Evolutionary conservation across 1,140 invertebrate species (phyloP).

Genomic region (Eulimnadia texana): DNA sequence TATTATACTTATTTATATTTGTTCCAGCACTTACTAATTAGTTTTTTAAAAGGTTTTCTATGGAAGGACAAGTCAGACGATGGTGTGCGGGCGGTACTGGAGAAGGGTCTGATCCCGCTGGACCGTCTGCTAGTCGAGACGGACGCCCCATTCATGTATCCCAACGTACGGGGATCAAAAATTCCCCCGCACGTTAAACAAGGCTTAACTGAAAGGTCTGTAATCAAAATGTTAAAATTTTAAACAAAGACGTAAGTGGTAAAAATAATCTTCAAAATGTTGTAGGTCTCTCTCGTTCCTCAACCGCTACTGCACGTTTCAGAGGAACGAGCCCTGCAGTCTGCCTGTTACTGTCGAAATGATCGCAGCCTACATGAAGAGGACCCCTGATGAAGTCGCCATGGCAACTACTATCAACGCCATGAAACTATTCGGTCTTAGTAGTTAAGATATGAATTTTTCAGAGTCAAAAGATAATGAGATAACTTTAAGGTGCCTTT

Average conservation of each 20-base stretch:
- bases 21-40: too few species aligned
- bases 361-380: conserved; percentile 76
- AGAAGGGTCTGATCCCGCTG: conserved; percentile 61
- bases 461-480: conserved; percentile 4
- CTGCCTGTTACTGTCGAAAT: conserved; percentile 84
- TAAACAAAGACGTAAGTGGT: too few species aligned
- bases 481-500: background rate
- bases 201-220: conserved; percentile 62
- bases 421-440: conserved; percentile 77
- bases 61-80: conserved; percentile 87
- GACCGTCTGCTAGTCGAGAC: conserved; percentile 77
- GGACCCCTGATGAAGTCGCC: conserved; percentile 76
- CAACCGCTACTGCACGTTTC: conserved; percentile 77
- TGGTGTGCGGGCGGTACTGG: conserved; percentile 67
- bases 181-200: conserved; percentile 72
- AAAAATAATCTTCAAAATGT: too few species aligned
- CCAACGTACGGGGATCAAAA: conserved; percentile 84
- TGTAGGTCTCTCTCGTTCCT: conserved; percentile 41
- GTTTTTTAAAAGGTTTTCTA: conserved; percentile 49
- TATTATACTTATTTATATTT: too few species aligned
- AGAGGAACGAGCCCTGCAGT: conserved; percentile 89
- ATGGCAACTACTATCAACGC: conserved; percentile 85
- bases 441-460: too few species aligned
- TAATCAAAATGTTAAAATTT: background rate
- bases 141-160: conserved; percentile 65